Base-by-base conservation (phyloP, 2,888 invertebrate species). In the Globia sparganii region DNA sequence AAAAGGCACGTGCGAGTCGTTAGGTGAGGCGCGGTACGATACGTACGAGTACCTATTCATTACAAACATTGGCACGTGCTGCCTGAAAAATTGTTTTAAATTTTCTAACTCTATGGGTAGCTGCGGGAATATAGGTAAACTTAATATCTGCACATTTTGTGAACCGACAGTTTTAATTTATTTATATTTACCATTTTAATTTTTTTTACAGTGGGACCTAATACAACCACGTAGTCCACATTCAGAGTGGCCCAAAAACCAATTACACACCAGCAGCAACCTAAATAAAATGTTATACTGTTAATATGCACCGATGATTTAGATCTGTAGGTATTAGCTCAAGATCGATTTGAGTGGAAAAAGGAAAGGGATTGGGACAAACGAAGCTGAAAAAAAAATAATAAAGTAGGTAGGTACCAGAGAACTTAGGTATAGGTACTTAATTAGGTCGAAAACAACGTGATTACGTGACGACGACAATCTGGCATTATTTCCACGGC, bases 11-110 rank as follows among this genome's bases (percentile, higher is more conserved):
- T 91, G 81, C 87, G 61, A 68, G 89, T 87, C 90, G 90, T 93
- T 91, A 90, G 77, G 80, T 75, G 75, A 83, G 75, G 74, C 78
- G 72, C 72, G 66, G 49, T 78, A 80, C 78, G 80, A 81, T 87
- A 90, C 81, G 82, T 88, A n/a, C n/a, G n/a, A n/a, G n/a, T n/a
- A n/a, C n/a, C n/a, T n/a, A 89, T 92, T 89, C 90, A 90, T 90
- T 89, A 86, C 88, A 90, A 91, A 92, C 88, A 92, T 92, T 91
- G 93, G 91, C 91, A 93, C 92, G 92, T 90, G 90, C 87, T 85
- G 85, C 79, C 81, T 89, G 90, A 91, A 90, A 93, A 92, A 93
- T 93, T 93, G 91, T 92, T 94, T 94, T 88, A 92, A 93, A 93
- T 91, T 90, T 79, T 86, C 85, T 84, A 81, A 81, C 87, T 77